Base-by-base conservation (phyloP, 2,888 invertebrate species). In the Lucinisca nassula region DNA sequence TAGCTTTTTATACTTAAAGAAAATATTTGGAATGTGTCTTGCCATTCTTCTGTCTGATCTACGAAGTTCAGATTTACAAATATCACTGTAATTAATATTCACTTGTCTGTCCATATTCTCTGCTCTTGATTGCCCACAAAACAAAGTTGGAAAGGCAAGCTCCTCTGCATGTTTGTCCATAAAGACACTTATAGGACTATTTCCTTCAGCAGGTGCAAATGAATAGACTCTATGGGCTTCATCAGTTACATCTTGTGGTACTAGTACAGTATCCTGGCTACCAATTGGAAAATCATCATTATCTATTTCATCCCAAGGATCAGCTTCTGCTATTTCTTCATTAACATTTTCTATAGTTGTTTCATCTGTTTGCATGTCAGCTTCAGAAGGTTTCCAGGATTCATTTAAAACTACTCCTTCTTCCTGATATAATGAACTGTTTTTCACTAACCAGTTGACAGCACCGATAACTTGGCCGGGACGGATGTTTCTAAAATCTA, bases 171-270 rank as follows among this genome's bases (percentile, higher is more conserved):
- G 30, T 81, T 82, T 77, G 10, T 85, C 77, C 30, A 78, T 14
- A 77, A 90, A 90, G 24, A 92, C 73, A 78, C 91, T 88, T 4
- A 92, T 49, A 27, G 87, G 61, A 30, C 27, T 61, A 61, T 72
- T 83, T n/a, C 82, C 79, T 83, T 92, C 90, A 30, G 84, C 89
- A 30, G 90, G 87, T 35, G 90, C 90, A 80, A 89, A 79, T 4
- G 40, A 72, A 37, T 38, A 72, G 6, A 72, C 37, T 4, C 21
- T 8, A 30, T 21, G 37, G 4, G 37, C 72, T 10, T 72, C 72
- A 72, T 61, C 30, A 61, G 61, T 61, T 17, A 37, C 21, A 21
- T 61, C 61, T 17, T 61, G 61, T 3, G 61, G 61, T 27, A 61
- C 61, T 61, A 61, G 27, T 6, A 61, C 8, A 3, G 61, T 61